phyloP scores from a whole-genome alignment of 2,888 invertebrate genomes.

The Drosophila fungiperda region DNA sequence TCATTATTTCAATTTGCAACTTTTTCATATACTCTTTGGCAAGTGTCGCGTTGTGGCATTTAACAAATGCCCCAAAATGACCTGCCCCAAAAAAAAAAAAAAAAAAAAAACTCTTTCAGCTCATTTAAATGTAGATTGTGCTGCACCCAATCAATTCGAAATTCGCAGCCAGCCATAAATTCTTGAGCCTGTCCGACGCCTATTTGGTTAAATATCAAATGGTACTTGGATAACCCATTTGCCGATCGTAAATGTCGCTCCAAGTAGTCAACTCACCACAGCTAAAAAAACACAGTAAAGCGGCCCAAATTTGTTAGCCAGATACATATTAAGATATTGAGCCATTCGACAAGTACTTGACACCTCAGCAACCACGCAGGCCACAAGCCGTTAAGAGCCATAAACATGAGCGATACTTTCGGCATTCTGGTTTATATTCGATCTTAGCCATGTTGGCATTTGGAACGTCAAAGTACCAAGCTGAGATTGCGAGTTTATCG shows the following conservation, averaged over 20 bases:
- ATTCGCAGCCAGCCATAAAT: conserved; percentile 61
- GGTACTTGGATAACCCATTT: conserved; percentile 39
- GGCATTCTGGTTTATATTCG: not conserved
- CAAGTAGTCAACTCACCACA: conserved; percentile 1
- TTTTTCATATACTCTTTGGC: not conserved
- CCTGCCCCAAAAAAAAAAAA: conserved; percentile 32
- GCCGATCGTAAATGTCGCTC: conserved; percentile 40
- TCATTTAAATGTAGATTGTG: conserved; percentile 51
- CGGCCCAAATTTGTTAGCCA: not conserved
- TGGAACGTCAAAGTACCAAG: conserved; percentile 24
- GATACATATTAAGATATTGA: conserved; percentile 3
- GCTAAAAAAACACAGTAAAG: not conserved
- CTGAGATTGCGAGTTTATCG: conserved; percentile 20
- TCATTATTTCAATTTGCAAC: conserved; percentile 14
- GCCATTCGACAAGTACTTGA: conserved; percentile 32
- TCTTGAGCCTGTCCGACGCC: conserved; percentile 55
- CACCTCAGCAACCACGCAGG: conserved; percentile 15
- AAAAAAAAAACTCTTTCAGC: conserved; percentile 10
- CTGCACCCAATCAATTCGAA: conserved; percentile 60
- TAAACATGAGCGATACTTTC: conserved; percentile 1
- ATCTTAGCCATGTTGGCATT: conserved; percentile 3
- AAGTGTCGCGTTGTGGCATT: conserved; percentile 40
- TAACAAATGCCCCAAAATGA: conserved; percentile 13
- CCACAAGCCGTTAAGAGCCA: conserved; percentile 1
- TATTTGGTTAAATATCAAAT: conserved; percentile 57